Conservation (phyloP, 2,797 vertebrate genomes). For the Spinibarbus caldwelli region DNA sequence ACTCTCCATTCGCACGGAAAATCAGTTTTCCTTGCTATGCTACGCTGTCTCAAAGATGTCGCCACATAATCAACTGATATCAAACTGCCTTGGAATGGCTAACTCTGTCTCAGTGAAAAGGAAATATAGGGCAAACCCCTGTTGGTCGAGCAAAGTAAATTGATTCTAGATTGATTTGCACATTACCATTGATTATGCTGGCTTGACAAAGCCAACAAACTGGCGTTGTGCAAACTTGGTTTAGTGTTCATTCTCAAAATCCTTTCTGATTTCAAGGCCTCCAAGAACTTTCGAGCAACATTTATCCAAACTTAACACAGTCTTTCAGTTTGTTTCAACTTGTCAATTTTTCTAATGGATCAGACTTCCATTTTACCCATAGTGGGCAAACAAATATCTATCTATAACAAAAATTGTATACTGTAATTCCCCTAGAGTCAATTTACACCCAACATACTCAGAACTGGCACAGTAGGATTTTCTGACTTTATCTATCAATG, state of each 20-base stretch:
- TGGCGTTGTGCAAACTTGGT: background rate
- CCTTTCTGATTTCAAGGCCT: background rate
- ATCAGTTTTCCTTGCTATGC: conserved; percentile 71
- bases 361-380: background rate
- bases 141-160: conserved; percentile 6
- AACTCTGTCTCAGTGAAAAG: conserved; percentile 56
- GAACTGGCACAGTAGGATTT: background rate
- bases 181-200: background rate
- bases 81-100: conserved; percentile 66
- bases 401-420: background rate
- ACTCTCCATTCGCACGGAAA: conserved; percentile 67
- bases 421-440: background rate
- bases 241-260: background rate
- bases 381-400: background rate
- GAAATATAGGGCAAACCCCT: conserved; percentile 49
- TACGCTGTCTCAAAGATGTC: conserved; percentile 67
- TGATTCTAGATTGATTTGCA: conserved; percentile 2
- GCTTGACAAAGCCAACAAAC: background rate
- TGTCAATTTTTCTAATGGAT: background rate
- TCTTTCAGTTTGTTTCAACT: background rate
- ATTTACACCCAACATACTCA: background rate
- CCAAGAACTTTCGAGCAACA: background rate
- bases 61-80: conserved; percentile 72
- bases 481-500: background rate
- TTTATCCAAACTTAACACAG: background rate